A percentile compares a stretch with the other conserved stretches of the same genome.
Conservation (phyloP, 2,888 invertebrate genomes). For the Didymodactylos carnosus region DNA sequence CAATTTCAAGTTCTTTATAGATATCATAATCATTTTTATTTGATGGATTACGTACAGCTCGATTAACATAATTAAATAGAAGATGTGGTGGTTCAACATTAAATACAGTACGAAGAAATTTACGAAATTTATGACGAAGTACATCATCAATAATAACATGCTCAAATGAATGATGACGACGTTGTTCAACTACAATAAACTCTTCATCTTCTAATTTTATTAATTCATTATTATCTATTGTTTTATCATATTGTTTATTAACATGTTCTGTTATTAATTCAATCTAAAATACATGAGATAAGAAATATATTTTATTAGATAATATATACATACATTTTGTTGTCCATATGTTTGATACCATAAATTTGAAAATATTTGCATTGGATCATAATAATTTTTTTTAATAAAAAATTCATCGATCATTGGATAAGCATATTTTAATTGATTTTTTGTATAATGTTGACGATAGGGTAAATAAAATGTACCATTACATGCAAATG, state of each 20-base stretch:
- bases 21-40: not conserved
- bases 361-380: not conserved
- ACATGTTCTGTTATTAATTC: not conserved
- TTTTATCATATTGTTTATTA: too few relatives aligned
- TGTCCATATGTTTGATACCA: not conserved
- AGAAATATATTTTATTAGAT: not conserved
- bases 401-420: not conserved
- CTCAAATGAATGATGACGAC: not conserved
- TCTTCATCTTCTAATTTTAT: too few relatives aligned
- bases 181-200: not conserved
- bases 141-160: not conserved
- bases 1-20: not conserved
- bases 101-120: not conserved
- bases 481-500: not conserved
- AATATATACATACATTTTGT: not conserved
- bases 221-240: too few relatives aligned
- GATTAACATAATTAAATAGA: not conserved
- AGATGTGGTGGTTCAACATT: not conserved
- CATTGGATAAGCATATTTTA: not conserved
- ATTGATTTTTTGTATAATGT: not conserved
- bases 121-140: not conserved
- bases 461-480: not conserved
- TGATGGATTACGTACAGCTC: not conserved
- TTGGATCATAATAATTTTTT: not conserved
- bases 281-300: too few relatives aligned